Percentiles rank a stretch among this genome's conserved stretches.
phyloP scores from a whole-genome alignment of 2,888 invertebrate genomes.

The Melitaea athalia region DNA sequence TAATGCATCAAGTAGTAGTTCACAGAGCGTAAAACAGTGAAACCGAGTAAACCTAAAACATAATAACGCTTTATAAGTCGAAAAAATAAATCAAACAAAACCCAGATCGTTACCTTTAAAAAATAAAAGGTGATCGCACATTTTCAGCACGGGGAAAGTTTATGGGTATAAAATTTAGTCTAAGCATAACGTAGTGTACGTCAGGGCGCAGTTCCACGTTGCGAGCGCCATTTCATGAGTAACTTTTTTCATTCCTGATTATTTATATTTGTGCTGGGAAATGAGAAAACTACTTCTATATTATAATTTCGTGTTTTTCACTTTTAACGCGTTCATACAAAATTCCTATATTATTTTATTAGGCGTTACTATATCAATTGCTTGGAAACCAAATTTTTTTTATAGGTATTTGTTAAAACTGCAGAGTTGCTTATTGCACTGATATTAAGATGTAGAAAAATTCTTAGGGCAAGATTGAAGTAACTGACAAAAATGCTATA shows the following conservation, averaged over 20 bases:
- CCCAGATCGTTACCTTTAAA: not conserved
- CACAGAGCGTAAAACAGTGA: too few relatives aligned
- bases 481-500: conserved; percentile 5
- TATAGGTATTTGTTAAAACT: not conserved
- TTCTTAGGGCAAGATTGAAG: not conserved
- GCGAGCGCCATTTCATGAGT: conserved; percentile 22
- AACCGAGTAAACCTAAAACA: too few relatives aligned
- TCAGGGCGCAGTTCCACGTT: conserved; percentile 43
- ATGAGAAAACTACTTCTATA: conserved; percentile 11
- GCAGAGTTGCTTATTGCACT: too few relatives aligned
- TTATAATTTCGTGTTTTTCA: not conserved
- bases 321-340: not conserved
- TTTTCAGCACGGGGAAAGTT: conserved; percentile 37
- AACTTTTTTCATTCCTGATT: conserved; percentile 33
- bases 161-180: conserved; percentile 39
- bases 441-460: too few relatives aligned
- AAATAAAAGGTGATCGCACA: conserved; percentile 26
- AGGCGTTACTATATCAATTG: not conserved
- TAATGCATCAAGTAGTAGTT: too few relatives aligned
- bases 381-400: too few relatives aligned
- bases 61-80: too few relatives aligned
- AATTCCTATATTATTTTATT: not conserved
- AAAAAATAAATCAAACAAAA: not conserved
- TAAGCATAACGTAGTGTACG: conserved; percentile 48
- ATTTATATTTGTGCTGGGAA: conserved; percentile 38